Conservation (phyloP, 1,140 invertebrate genomes). For the Dendrolimus kikuchii region DNA sequence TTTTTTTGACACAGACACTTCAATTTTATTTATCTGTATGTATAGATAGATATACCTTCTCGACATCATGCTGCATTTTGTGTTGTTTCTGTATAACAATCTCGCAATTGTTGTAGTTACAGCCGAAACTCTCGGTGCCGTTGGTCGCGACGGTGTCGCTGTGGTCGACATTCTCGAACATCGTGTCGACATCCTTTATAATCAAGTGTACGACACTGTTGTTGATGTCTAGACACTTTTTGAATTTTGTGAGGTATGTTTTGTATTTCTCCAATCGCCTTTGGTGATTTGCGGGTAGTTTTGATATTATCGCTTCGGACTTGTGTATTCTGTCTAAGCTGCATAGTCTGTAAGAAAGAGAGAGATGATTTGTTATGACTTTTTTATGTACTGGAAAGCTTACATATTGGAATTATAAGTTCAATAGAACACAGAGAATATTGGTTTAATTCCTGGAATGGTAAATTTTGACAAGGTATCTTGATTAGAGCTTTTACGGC, state of each 20-base stretch:
- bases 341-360: slow-evolving; percentile 48
- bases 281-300: slow-evolving; percentile 84
- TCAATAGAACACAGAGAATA: no score
- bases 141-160: slow-evolving; percentile 35
- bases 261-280: slow-evolving; percentile 82
- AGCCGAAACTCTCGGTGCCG: slow-evolving; percentile 45
- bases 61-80: slow-evolving; percentile 64
- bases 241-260: slow-evolving; percentile 82
- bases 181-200: slow-evolving; percentile 84
- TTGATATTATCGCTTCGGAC: slow-evolving; percentile 82
- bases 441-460: no score
- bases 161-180: slow-evolving; percentile 78
- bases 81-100: slow-evolving; percentile 51
- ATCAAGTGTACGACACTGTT: slow-evolving; percentile 88
- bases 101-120: slow-evolving; percentile 58
- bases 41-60: slow-evolving; percentile 34
- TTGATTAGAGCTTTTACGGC: no score
- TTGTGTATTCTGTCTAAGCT: slow-evolving; percentile 79
- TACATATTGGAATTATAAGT: no score
- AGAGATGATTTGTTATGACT: background rate
- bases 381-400: background rate
- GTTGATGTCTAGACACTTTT: slow-evolving; percentile 88
- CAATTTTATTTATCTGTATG: no score
- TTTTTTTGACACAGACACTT: no score
- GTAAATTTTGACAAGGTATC: no score